Percentiles rank a stretch among this genome's conserved stretches.
phyloP scores from a whole-genome alignment of 2,113 vertebrate genomes.

The Psephotus haematonotus region DNA sequence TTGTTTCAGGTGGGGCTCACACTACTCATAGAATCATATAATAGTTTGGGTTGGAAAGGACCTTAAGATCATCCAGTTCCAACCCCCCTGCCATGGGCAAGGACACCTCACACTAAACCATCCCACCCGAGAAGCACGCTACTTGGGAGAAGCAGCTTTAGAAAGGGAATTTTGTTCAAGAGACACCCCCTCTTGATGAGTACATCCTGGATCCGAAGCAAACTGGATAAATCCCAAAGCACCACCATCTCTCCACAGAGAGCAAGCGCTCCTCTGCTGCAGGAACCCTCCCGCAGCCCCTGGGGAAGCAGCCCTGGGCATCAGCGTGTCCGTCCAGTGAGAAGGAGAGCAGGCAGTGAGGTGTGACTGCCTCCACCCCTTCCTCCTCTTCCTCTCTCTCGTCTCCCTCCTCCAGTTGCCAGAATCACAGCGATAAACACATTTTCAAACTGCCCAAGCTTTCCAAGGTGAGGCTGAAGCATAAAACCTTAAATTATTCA shows the following conservation, averaged over 20 bases:
- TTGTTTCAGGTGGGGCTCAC: not conserved
- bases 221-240: not conserved
- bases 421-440: not conserved
- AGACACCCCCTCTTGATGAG: not conserved
- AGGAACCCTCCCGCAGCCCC: not conserved
- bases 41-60: no score
- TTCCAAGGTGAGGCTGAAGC: constrained; percentile 29
- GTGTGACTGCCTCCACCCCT: not conserved
- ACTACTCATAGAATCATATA: no score
- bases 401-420: not conserved
- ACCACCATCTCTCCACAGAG: not conserved
- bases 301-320: not conserved
- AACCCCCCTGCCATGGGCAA: no score
- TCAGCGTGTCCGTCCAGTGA: not conserved
- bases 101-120: no score
- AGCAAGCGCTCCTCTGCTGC: not conserved
- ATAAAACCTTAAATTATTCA: constrained; percentile 53
- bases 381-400: not conserved
- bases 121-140: no score
- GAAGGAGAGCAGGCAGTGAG: not conserved
- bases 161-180: not conserved
- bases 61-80: no score
- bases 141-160: not conserved
- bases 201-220: not conserved
- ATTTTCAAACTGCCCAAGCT: not conserved